Percentiles rank a stretch among this genome's conserved stretches.
Evolutionary conservation across 2,113 vertebrate species (phyloP).

Genomic region (Phyllostomus discolor): DNA sequence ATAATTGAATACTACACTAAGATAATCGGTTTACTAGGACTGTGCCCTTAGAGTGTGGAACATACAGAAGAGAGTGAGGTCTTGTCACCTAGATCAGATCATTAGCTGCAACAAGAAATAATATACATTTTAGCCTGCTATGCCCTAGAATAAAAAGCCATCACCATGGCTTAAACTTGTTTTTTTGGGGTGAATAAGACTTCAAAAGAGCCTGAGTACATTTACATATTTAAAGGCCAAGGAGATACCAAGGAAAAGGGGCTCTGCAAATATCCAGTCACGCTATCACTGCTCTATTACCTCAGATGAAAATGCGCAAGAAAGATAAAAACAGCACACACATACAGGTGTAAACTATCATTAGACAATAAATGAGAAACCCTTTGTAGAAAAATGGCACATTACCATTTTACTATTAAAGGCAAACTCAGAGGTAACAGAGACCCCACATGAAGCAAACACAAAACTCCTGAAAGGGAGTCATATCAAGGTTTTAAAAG

Average conservation of each 20-base stretch:
- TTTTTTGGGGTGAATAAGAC: neutral
- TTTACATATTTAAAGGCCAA: slow-evolving; percentile 48
- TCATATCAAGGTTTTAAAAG: neutral
- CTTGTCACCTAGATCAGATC: neutral
- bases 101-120: neutral
- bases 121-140: neutral
- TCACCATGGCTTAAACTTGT: neutral
- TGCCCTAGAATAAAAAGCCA: neutral
- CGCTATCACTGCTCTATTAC: neutral
- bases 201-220: slow-evolving; percentile 21
- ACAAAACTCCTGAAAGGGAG: neutral
- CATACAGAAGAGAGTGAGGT: neutral
- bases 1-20: neutral
- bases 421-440: neutral
- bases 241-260: neutral
- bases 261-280: neutral
- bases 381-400: neutral
- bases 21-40: neutral
- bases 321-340: neutral
- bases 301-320: neutral
- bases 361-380: neutral
- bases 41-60: neutral
- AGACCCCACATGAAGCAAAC: neutral
- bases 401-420: neutral
- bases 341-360: neutral